Conservation (phyloP, 2,113 vertebrate species). For the Eudyptes chrysolophus region DNA sequence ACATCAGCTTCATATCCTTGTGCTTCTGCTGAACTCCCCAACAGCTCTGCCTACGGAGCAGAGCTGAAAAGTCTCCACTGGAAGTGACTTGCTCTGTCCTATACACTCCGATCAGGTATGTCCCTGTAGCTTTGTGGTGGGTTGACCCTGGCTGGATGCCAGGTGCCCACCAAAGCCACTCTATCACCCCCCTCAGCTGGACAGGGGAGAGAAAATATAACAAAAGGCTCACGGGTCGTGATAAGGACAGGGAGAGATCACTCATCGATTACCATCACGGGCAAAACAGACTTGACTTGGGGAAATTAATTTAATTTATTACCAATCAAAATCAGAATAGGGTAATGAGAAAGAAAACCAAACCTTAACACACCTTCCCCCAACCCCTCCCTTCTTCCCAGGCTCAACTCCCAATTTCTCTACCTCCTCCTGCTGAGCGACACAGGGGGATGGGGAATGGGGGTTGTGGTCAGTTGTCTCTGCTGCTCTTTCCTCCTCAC, state of each 20-base stretch:
- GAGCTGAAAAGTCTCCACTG: background rate
- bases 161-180: background rate
- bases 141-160: background rate
- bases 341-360: background rate
- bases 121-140: background rate
- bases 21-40: background rate
- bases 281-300: background rate
- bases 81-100: background rate
- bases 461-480: background rate
- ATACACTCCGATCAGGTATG: fast-evolving
- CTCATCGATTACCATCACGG: background rate
- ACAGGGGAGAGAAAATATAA: background rate
- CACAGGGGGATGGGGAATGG: background rate
- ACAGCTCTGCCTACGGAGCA: background rate
- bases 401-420: background rate
- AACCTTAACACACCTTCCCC: background rate
- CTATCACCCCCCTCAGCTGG: background rate
- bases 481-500: background rate
- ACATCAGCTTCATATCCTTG: background rate
- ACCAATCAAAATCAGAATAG: background rate
- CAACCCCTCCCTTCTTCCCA: background rate
- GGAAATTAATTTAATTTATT: background rate
- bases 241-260: background rate
- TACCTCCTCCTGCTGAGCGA: background rate
- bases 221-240: background rate